These are phyloP conservation scores for Deroplatys truncata DNA, from an alignment of 2,888 invertebrate species.

Conservation along the genomic window DNA sequence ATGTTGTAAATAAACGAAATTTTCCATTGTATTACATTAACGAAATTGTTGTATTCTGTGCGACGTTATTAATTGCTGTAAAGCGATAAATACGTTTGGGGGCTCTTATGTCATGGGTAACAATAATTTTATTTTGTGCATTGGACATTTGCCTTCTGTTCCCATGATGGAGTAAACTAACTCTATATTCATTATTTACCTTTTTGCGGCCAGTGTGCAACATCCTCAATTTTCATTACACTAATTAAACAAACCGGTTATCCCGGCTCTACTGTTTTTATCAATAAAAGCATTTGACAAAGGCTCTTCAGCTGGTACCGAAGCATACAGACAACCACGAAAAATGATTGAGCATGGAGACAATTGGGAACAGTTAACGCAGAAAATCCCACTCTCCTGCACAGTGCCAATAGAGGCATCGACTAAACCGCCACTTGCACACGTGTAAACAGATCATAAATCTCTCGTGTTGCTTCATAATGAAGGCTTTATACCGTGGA, in stretches of 20 bases:
- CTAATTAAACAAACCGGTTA: background rate
- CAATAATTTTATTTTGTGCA: too few relatives aligned
- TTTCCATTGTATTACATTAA: too few relatives aligned
- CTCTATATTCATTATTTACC: too few relatives aligned
- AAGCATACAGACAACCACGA: background rate
- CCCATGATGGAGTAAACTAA: too few relatives aligned
- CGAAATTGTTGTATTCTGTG: too few relatives aligned
- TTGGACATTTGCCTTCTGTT: too few relatives aligned
- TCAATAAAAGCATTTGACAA: background rate
- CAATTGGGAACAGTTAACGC: background rate
- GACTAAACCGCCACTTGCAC: background rate
- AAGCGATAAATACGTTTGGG: too few relatives aligned
- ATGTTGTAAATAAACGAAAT: too few relatives aligned
- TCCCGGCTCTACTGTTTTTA: background rate
- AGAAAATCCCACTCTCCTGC: background rate
- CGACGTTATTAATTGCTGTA: too few relatives aligned
- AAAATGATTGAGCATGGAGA: background rate
- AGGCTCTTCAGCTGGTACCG: background rate
- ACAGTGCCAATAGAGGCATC: background rate
- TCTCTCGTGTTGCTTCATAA: background rate
- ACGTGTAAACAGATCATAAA: background rate
- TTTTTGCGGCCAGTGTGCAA: too few relatives aligned
- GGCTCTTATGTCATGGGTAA: too few relatives aligned
- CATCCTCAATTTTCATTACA: background rate
- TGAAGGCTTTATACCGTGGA: background rate